A percentile compares a stretch with the other conserved stretches of the same genome.
Evolutionary conservation across 2,888 invertebrate genomes (phyloP).

Genomic region (Amiota communis): DNA sequence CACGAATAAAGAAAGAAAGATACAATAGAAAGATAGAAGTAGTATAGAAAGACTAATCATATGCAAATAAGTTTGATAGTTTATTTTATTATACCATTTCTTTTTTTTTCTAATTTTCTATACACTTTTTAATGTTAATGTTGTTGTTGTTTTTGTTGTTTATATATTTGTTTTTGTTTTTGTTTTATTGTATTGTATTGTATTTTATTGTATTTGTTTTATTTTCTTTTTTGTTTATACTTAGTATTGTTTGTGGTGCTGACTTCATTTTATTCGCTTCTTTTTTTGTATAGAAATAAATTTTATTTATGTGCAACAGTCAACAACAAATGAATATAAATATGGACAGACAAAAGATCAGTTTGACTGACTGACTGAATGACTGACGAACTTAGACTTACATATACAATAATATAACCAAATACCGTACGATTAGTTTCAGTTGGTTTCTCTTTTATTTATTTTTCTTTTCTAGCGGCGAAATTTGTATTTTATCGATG

Average conservation of each 20-base stretch:
- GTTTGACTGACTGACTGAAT: too few relatives aligned
- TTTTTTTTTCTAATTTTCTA: slow-evolving; percentile 21
- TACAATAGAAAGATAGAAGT: not conserved
- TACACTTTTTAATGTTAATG: slow-evolving; percentile 13
- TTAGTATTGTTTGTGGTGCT: slow-evolving; percentile 32
- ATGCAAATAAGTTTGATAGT: slow-evolving; percentile 53
- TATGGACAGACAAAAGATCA: not conserved
- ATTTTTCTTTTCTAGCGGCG: slow-evolving; percentile 36
- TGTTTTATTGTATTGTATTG: not conserved
- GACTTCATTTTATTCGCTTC: slow-evolving; percentile 42
- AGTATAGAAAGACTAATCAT: slow-evolving; percentile 54
- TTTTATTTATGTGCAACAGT: slow-evolving; percentile 49
- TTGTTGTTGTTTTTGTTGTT: slow-evolving; percentile 6
- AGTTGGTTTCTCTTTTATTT: slow-evolving; percentile 60
- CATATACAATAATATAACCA: not conserved
- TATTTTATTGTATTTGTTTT: slow-evolving; percentile 10
- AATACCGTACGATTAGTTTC: slow-evolving; percentile 57
- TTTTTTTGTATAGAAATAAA: slow-evolving; percentile 57
- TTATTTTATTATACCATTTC: not conserved
- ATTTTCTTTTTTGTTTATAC: not conserved
- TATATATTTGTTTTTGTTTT: not conserved
- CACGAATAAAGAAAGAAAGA: not conserved
- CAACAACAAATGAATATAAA: not conserved
- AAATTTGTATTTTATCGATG: slow-evolving; percentile 54
- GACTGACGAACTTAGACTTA: too few relatives aligned